These are phyloP conservation scores for Pelvicachromis taeniatus DNA, from an alignment of 2,113 vertebrate species.

Conservation along the genomic window DNA sequence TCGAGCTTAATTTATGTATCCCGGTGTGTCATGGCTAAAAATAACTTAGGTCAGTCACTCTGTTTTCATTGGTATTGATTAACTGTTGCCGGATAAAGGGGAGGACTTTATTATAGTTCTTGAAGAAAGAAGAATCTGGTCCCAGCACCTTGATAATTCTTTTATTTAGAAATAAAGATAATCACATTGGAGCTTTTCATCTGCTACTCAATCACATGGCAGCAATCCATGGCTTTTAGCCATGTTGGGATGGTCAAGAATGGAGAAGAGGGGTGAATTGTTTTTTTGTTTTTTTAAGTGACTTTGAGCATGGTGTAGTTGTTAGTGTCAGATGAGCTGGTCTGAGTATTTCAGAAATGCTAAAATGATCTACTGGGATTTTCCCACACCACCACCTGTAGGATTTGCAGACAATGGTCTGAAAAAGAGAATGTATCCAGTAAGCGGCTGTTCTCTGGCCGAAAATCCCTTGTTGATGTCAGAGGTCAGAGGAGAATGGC, in stretches of 20 bases:
- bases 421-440: background rate
- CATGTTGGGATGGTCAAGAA: background rate
- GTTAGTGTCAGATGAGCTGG: background rate
- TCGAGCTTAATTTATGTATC: background rate
- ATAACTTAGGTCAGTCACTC: background rate
- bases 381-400: background rate
- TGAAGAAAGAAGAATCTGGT: background rate
- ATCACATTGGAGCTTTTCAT: background rate
- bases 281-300: background rate
- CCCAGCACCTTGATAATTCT: background rate
- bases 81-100: background rate
- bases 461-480: background rate
- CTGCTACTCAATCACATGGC: background rate
- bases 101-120: accelerated
- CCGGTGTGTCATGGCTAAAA: background rate
- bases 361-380: background rate
- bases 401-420: background rate
- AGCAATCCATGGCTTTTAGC: background rate
- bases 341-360: background rate
- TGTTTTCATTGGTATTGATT: background rate
- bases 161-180: background rate
- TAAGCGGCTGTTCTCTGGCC: background rate
- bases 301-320: background rate
- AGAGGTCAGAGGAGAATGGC: background rate
- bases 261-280: background rate